Conservation (phyloP, 2,797 vertebrate species). For the Carduelis carduelis region DNA sequence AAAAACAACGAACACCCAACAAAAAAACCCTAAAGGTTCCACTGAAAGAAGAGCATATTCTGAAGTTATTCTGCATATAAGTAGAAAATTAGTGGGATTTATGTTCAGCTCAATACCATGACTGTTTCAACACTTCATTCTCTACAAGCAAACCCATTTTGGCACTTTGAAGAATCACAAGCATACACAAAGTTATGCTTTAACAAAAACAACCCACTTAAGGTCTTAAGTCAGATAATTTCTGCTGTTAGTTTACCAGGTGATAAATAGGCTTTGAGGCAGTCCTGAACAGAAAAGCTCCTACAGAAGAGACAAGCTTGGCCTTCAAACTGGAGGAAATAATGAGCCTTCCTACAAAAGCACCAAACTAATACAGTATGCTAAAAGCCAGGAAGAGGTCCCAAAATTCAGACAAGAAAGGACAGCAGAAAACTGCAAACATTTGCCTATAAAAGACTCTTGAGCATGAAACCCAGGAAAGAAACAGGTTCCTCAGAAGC, state of each 20-base stretch:
- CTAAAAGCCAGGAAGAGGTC: not conserved
- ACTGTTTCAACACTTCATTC: not conserved
- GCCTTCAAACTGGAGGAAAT: not conserved
- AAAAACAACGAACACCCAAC: not conserved
- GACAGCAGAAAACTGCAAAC: not conserved
- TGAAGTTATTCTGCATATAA: not conserved
- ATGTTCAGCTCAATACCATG: not conserved
- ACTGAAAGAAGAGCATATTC: not conserved
- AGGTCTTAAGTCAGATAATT: not conserved
- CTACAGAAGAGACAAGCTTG: not conserved
- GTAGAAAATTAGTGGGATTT: not conserved
- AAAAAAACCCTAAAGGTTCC: rapidly evolving
- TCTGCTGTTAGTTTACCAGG: not conserved
- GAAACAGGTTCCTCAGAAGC: not conserved
- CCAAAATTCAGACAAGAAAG: not conserved
- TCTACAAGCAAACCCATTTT: not conserved
- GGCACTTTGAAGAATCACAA: not conserved
- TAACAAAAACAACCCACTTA: not conserved
- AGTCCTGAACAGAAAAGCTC: not conserved
- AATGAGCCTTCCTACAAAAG: not conserved
- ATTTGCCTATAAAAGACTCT: not conserved
- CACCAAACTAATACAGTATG: not conserved
- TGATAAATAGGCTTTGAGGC: not conserved
- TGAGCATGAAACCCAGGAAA: not conserved
- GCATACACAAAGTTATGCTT: not conserved